phyloP scores from a whole-genome alignment of 2,113 vertebrate genomes.

The Eulacestoma nigropectus region DNA sequence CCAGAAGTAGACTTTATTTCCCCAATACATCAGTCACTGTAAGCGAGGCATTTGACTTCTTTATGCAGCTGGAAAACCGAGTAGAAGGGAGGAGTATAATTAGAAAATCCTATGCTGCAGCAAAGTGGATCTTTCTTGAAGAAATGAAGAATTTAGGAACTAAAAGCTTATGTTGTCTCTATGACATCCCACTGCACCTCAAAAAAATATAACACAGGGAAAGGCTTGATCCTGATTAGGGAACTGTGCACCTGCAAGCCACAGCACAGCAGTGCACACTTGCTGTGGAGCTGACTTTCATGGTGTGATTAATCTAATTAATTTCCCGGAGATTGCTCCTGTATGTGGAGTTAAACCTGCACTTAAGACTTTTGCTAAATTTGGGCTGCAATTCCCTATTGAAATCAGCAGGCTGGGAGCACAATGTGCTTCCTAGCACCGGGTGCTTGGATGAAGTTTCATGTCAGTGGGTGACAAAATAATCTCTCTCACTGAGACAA shows the following conservation, averaged over 20 bases:
- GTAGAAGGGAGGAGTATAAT: neutral
- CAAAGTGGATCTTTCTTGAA: neutral
- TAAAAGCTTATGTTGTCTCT: neutral
- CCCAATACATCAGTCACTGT: neutral
- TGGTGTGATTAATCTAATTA: neutral
- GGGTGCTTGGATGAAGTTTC: neutral
- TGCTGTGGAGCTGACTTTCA: neutral
- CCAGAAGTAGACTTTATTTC: neutral
- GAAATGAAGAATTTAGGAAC: neutral
- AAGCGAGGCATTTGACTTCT: neutral
- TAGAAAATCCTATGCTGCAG: neutral
- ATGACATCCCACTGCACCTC: neutral
- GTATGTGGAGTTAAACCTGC: neutral
- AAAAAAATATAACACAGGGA: neutral
- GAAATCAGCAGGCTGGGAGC: neutral
- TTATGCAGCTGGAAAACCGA: neutral
- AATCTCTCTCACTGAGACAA: neutral
- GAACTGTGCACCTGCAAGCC: neutral
- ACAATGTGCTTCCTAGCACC: fast-evolving
- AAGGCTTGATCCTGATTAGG: neutral
- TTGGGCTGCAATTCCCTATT: neutral
- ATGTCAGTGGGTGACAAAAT: neutral
- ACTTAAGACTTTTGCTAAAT: neutral
- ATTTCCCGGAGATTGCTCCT: neutral
- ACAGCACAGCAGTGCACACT: neutral